Evolutionary conservation across 2,888 invertebrate species (phyloP), one percentile per base, ranked within the genome.

Genomic region (Xylota segnis): DNA sequence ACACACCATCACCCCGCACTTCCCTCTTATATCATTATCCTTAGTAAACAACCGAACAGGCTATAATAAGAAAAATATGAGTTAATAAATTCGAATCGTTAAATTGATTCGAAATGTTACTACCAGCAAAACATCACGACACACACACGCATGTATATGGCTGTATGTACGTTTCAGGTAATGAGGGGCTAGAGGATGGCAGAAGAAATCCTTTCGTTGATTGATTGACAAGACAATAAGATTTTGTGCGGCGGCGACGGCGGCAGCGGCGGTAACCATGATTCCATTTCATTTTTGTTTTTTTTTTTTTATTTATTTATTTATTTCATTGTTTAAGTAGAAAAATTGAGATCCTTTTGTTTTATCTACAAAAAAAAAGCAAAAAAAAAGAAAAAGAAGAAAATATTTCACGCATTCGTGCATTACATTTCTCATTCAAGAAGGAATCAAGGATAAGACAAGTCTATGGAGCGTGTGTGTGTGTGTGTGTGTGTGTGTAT

Each of bases 181-280:
- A 84, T 79, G 65, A 66, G 61, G 16, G 34, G 45, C 37, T 10
- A 10, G 56, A 56, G 32, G 14, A n/a, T 40, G 52, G 10, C 56
- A 14, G 50, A 54, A 54, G 56, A 45, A 61, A 78, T 78, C 63
- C 70, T 79, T 79, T 78, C 50, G 40, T 68, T 71, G 84, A 84
- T 84, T 84, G 84, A 84, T 84, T 75, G 75, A 75, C 79, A 81
- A 58, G 84, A 84, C 84, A 76, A 75, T 79, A 34, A n/a, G 68
- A 83, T 37, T 29, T 34, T 50, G 18, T 56, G 23, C 9, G 37
- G 40, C 6, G 12, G 54, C 16, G 32, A n/a, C 1, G 70, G 59
- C 47, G 27, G 68, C 37, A n/a, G 23, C 9, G 37, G 40, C 23
- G 23, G 23, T 23, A 54, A 70, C 58, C 58, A 70, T 70, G 56